These are phyloP conservation scores for Apus apus DNA, from an alignment of 2,113 vertebrate species.

Conservation along the genomic window DNA sequence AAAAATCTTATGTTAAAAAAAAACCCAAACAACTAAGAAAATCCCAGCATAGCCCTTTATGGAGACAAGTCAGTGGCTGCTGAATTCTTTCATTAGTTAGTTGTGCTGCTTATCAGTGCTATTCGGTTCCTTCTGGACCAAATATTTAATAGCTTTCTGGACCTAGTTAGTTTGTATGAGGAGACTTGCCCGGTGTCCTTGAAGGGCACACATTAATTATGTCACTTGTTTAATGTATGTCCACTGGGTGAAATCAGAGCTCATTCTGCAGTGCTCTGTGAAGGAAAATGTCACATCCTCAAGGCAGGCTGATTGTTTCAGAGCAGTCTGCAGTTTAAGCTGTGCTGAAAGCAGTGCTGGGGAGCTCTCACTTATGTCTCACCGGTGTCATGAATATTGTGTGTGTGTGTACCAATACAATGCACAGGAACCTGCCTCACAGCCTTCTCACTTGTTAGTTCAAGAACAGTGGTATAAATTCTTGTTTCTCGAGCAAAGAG, in stretches of 20 bases:
- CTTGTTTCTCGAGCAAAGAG: neutral
- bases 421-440: neutral
- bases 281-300: neutral
- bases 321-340: neutral
- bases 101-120: neutral
- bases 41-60: neutral
- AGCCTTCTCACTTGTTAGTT: neutral
- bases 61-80: neutral
- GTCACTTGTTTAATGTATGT: neutral
- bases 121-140: neutral
- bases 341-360: neutral
- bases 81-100: neutral
- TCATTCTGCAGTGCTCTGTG: neutral
- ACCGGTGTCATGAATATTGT: neutral
- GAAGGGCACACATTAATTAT: neutral
- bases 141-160: neutral
- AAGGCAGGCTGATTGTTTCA: accelerated
- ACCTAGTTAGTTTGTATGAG: neutral
- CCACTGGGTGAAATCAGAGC: neutral
- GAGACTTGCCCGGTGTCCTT: neutral
- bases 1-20: neutral
- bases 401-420: neutral
- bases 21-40: neutral
- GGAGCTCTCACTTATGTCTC: neutral
- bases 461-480: neutral